phyloP scores from a whole-genome alignment of 2,113 vertebrate genomes.

The Vidua macroura region DNA sequence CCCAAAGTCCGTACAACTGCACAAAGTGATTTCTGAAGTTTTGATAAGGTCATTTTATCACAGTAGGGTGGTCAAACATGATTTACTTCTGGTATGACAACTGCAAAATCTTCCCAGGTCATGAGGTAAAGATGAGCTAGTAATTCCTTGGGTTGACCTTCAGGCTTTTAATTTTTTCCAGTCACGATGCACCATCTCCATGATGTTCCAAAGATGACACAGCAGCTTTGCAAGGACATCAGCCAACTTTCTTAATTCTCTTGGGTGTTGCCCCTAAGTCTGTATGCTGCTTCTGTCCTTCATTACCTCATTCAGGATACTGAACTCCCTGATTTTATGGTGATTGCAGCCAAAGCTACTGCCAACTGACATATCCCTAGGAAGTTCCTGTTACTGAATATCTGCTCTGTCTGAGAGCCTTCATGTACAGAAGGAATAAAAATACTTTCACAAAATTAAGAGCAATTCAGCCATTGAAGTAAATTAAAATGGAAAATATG shows the following conservation, averaged over 20 bases:
- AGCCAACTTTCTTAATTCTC: conserved; percentile 41
- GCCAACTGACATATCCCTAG: background rate
- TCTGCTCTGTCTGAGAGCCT: background rate
- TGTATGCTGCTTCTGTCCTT: background rate
- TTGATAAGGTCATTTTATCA: background rate
- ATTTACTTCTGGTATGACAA: background rate
- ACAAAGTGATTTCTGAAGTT: background rate
- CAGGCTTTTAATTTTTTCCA: background rate
- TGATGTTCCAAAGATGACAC: conserved; percentile 21
- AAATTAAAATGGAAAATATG: background rate
- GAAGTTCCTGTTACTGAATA: background rate
- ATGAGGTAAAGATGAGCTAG: background rate
- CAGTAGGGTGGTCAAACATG: background rate
- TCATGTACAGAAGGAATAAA: background rate
- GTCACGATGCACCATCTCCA: conserved; percentile 14
- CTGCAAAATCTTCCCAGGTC: background rate
- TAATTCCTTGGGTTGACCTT: background rate
- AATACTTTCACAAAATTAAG: background rate
- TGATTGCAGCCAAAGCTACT: background rate
- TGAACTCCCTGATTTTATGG: background rate
- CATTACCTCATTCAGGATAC: background rate
- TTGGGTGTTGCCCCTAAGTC: background rate
- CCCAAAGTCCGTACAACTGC: background rate
- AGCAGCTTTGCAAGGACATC: conserved; percentile 45
- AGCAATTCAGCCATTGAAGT: background rate